Evolutionary conservation across 2,113 vertebrate genomes (phyloP).

Genomic region (Cyprichromis sp.): DNA sequence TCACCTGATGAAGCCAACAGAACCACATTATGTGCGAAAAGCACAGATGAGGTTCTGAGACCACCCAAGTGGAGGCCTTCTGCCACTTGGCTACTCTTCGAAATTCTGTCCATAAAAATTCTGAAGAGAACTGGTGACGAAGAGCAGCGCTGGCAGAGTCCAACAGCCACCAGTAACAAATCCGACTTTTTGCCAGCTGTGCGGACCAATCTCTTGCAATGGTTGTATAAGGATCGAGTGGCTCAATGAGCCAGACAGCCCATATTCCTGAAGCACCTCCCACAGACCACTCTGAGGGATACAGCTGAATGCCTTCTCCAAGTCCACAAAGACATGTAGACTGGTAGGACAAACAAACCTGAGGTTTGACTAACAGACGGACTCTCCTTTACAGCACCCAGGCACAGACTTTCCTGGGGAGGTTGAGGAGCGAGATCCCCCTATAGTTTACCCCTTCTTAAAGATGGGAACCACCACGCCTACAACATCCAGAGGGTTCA

Average conservation of each 20-base stretch:
- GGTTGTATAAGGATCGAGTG: background rate
- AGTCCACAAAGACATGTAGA: background rate
- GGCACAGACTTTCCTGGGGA: background rate
- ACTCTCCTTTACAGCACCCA: background rate
- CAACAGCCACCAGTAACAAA: background rate
- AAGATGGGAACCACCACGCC: background rate
- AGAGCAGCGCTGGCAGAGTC: background rate
- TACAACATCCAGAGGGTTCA: no score
- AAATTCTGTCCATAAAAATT: background rate
- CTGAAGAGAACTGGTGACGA: background rate
- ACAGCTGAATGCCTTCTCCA: background rate
- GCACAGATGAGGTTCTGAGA: background rate
- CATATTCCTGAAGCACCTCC: background rate
- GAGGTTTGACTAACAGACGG: background rate
- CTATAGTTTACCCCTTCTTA: background rate
- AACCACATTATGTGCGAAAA: background rate
- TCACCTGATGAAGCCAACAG: background rate
- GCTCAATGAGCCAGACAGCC: background rate
- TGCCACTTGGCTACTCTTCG: background rate
- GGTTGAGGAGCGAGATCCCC: background rate
- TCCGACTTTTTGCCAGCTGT: background rate
- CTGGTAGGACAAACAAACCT: background rate
- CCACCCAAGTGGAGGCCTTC: background rate
- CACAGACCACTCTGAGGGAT: background rate
- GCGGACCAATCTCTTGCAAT: background rate